Base-by-base conservation (phyloP, 2,113 vertebrate genomes). In the Phylloscopus whistleri region DNA sequence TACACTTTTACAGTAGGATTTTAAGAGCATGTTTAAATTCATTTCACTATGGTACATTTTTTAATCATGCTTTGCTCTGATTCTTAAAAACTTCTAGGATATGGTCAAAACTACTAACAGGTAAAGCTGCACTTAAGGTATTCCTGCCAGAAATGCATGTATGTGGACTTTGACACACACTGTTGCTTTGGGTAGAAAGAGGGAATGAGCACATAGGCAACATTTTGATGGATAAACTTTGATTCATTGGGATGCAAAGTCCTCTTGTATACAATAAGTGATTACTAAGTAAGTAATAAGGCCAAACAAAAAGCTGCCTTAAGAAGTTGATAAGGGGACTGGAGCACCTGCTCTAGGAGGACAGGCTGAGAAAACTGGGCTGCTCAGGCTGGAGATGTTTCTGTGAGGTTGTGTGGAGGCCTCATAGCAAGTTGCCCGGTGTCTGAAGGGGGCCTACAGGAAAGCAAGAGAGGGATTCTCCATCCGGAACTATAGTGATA, bases 371-470 rank as follows among this genome's bases (percentile, higher is more conserved):
- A 41, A 75, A n/a, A 52, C 2, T 11, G 11, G 30, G 30, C 26
- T 62, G 18, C 28, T 43, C 12, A 33, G 13, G 22, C 31, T 63
- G 26, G 35, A 84, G 30, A 69, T 15, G 14, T 86, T 59, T 22
- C 53, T 52, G 17, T 44, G 73, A 60, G 17, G 11, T 52, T 37
- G 6, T 31, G 8, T 49, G 55, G 20, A 39, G 28, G 20, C 23
- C 37, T 66, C 59, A 11, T 28, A 37, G 16, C 37, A 51, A n/a
- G 19, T 33, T 33, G 28, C 24, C 60, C 16, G 24, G 10, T 35
- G 4, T 49, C 35, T 62, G 26, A 68, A 53, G 24, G 17, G 9
- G 13, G 5, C n/a, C 69, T 68, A 1, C 0, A 0, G 14, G 41
- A 19, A 43, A 35, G 55, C 9, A 9, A 4, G 31, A 55, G 15